These are phyloP conservation scores for Eupithecia subfuscata DNA, from an alignment of 2,888 invertebrate species.

Conservation along the genomic window DNA sequence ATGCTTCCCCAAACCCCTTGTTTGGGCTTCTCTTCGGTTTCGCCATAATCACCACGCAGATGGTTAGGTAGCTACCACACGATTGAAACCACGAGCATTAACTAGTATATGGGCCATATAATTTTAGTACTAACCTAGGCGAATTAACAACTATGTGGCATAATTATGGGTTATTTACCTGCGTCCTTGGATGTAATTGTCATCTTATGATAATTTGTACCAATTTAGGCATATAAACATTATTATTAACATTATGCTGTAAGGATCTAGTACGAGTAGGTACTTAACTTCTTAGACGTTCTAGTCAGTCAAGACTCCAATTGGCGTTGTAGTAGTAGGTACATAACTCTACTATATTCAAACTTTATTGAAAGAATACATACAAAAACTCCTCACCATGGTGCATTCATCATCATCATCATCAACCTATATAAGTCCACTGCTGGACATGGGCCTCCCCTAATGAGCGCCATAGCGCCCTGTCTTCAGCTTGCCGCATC, in stretches of 20 bases:
- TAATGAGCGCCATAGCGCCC: no score
- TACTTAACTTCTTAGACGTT: background rate
- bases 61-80: no score
- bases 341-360: no score
- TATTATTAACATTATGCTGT: background rate
- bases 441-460: no score
- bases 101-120: background rate
- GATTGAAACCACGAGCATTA: background rate
- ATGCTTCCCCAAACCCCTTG: no score
- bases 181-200: conserved; percentile 4
- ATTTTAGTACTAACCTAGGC: background rate
- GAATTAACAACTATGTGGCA: background rate
- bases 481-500: no score
- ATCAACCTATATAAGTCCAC: no score
- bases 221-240: conserved; percentile 20
- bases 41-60: no score
- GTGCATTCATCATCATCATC: no score
- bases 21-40: no score
- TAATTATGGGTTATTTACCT: background rate
- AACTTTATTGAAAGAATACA: no score
- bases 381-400: background rate
- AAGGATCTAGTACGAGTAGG: background rate
- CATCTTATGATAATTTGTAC: conserved; percentile 11
- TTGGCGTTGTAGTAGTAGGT: background rate
- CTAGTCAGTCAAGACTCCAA: background rate